A percentile compares a stretch with the other conserved stretches of the same genome.
phyloP scores from a whole-genome alignment of 2,888 invertebrate species.

The Pyrrhosoma nymphula region DNA sequence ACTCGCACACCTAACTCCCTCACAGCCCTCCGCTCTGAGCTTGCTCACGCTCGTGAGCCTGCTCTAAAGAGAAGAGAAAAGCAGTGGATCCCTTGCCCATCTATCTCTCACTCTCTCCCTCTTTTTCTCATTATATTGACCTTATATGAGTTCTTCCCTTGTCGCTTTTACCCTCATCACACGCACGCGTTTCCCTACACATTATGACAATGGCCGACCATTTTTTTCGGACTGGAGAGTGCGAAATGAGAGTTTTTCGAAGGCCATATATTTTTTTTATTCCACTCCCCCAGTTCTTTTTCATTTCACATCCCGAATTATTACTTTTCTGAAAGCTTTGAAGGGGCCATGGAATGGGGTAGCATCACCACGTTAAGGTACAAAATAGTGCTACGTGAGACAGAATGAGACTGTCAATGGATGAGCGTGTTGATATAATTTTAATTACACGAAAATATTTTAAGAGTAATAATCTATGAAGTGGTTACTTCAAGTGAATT shows the following conservation, averaged over 20 bases:
- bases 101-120: neutral
- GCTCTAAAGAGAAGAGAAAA: neutral
- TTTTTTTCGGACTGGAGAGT: neutral
- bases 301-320: neutral
- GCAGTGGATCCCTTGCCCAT: neutral
- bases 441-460: no score
- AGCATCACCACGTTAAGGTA: neutral
- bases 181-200: neutral
- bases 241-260: neutral
- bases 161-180: neutral
- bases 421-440: no score
- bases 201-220: constrained; percentile 2
- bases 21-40: no score
- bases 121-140: neutral
- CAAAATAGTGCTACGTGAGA: neutral
- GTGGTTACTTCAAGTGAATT: no score
- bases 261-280: neutral
- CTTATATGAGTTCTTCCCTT: constrained; percentile 20
- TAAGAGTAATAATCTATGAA: no score
- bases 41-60: neutral
- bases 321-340: neutral
- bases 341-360: neutral
- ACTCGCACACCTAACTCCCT: neutral
- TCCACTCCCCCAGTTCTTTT: neutral
- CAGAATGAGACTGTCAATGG: no score